Evolutionary conservation across 2,888 invertebrate genomes (phyloP), one percentile per base, ranked within the genome.

Genomic region (Dusona sp.): DNA sequence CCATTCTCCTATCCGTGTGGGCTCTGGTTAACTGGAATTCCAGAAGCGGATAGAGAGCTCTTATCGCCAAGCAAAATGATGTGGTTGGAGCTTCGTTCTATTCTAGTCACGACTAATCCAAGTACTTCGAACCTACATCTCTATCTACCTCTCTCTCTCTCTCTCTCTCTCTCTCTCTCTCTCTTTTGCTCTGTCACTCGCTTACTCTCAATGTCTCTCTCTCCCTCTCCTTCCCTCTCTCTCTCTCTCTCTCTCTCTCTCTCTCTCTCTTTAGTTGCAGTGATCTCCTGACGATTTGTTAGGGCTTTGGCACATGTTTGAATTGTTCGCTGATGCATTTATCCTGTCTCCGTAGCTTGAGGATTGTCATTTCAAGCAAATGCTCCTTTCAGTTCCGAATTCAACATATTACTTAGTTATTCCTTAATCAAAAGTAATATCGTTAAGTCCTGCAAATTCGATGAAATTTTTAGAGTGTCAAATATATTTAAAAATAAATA

Each of bases 21-120:
- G 22, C 36, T 54, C 36, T 25, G 54, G n/a, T 67, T 38, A 74
- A 61, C 33, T 36, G 78, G 77, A 45, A 65, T 65, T 22, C 13
- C 68, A 19, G 51, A 22, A 57, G 54, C 9, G 61, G 73, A 84
- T 42, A 36, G 25, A 79, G 61, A 51, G 78, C 33, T 78, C 72
- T 85, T 82, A 77, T 67, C 68, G 73, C 45, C 13, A 81, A 65
- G 75, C 38, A 51, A 82, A 85, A 82, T 79, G 70, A 77, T 57
- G 78, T 74, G 78, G 78, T 79, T 67, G 29, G 74, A 74, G 61
- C 51, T 57, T 67, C 48, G 67, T 68, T 78, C 72, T 48, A 74
- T 82, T 79, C 57, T 73, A 73, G 67, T 78, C 78, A 78, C 33
- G 77, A 72, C 77, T 81, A 85, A 78, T 85, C 75, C 67, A 77